phyloP scores from a whole-genome alignment of 1,140 invertebrate species.

The Zophobas atratus region DNA sequence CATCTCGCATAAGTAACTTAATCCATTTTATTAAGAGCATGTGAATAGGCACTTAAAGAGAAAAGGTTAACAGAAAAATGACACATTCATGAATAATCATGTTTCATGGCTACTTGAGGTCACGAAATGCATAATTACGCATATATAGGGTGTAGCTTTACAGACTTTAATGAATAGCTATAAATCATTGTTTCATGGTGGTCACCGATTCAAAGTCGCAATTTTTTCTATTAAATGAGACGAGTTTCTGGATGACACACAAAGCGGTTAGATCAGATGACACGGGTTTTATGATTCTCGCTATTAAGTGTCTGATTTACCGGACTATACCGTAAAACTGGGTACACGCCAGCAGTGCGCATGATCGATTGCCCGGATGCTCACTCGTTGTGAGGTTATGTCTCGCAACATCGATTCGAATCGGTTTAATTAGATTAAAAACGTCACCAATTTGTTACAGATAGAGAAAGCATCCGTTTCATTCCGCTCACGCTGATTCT shows the following conservation, averaged over 20 bases:
- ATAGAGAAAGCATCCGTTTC: slow-evolving; percentile 6
- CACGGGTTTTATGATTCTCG: too few relatives aligned
- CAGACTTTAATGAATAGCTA: not conserved
- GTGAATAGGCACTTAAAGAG: slow-evolving; percentile 5
- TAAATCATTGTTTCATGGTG: too few relatives aligned
- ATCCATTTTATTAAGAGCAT: slow-evolving; percentile 14
- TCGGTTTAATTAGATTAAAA: slow-evolving; percentile 39
- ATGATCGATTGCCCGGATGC: not conserved
- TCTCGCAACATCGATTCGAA: slow-evolving; percentile 13
- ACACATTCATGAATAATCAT: slow-evolving; percentile 19
- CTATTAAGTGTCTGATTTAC: too few relatives aligned
- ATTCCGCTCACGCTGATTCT: slow-evolving; percentile 18
- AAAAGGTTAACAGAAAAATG: slow-evolving; percentile 13
- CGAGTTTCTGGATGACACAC: too few relatives aligned
- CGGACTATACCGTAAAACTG: too few relatives aligned
- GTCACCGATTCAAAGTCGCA: too few relatives aligned
- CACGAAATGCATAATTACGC: slow-evolving; percentile 10
- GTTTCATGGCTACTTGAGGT: slow-evolving; percentile 1
- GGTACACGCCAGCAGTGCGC: too few relatives aligned
- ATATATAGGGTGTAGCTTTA: not conserved
- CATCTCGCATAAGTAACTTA: not conserved
- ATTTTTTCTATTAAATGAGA: too few relatives aligned
- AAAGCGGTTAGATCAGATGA: too few relatives aligned
- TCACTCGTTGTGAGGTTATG: not conserved
- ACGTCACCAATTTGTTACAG: slow-evolving; percentile 20